These are phyloP conservation scores for Clarias gariepinus DNA, from an alignment of 2,113 vertebrate genomes.

Conservation along the genomic window DNA sequence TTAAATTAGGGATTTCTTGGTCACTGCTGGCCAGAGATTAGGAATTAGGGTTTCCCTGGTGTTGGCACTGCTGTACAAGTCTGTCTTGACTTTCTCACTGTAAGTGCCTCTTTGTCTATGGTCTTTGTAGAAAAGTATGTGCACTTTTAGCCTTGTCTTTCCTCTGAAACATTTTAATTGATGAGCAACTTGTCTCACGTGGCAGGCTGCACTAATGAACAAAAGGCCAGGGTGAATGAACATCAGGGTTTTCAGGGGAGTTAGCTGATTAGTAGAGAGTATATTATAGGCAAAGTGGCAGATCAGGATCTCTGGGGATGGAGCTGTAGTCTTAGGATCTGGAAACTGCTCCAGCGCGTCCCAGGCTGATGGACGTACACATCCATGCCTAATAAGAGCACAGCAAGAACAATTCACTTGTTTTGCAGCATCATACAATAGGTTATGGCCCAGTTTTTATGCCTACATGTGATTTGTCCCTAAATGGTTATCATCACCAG, in stretches of 20 bases:
- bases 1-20: too few species aligned
- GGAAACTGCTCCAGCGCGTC: neutral
- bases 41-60: neutral
- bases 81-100: neutral
- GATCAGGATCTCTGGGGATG: too few species aligned
- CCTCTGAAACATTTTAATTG: neutral
- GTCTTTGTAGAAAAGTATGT: neutral
- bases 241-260: too few species aligned
- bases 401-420: neutral
- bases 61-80: neutral
- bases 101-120: neutral
- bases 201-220: neutral
- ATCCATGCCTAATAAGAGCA: neutral
- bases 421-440: neutral
- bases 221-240: neutral
- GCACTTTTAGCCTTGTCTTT: neutral
- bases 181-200: neutral
- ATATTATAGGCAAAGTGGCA: neutral
- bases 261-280: neutral
- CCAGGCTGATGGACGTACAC: neutral
- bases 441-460: neutral
- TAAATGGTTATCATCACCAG: neutral
- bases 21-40: too few species aligned
- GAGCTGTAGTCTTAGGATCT: neutral
- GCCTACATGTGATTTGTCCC: neutral